Conservation (phyloP, 2,888 invertebrate genomes). For the Cephus nigrinus region DNA sequence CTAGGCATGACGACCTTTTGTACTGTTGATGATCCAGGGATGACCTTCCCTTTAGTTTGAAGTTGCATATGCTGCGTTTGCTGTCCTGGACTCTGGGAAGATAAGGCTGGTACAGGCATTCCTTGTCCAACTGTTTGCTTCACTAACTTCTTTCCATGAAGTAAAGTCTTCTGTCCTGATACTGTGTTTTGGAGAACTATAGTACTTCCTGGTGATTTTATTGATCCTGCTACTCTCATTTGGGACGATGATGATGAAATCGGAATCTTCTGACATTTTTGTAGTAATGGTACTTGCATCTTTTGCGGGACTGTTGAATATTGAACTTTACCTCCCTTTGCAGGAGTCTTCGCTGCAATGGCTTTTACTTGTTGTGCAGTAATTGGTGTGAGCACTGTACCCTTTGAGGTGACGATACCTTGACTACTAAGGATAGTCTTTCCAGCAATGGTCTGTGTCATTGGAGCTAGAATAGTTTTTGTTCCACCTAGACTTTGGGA, state of each 20-base stretch:
- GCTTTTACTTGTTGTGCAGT: constrained; percentile 63
- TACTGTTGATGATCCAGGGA: constrained; percentile 22
- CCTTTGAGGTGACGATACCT: constrained; percentile 49
- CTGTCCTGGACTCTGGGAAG: constrained; percentile 33
- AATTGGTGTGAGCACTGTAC: constrained; percentile 60
- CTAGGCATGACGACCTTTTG: constrained; percentile 46
- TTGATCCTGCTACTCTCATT: constrained; percentile 49
- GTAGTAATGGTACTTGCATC: constrained; percentile 48
- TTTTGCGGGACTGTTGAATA: constrained; percentile 55
- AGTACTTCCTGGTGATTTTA: constrained; percentile 63
- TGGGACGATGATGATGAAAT: constrained; percentile 61
- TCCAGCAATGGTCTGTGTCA: constrained; percentile 44
- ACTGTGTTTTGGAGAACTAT: constrained; percentile 44
- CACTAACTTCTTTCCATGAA: constrained; percentile 41
- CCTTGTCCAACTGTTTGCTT: constrained; percentile 39
- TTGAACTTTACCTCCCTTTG: constrained; percentile 46
- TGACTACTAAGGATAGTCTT: constrained; percentile 49
- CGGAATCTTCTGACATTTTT: constrained; percentile 59
- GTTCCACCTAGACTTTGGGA: constrained; percentile 42
- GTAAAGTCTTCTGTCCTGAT: constrained; percentile 32
- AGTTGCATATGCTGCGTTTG: constrained; percentile 28
- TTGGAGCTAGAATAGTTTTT: constrained; percentile 45
- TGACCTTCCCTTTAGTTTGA: constrained; percentile 25
- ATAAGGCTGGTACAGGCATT: constrained; percentile 28
- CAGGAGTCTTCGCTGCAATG: constrained; percentile 55